A percentile compares a stretch with the other conserved stretches of the same genome.
These are phyloP conservation scores for Serrognathus titanus DNA, from an alignment of 2,888 invertebrate genomes.

Conservation along the genomic window DNA sequence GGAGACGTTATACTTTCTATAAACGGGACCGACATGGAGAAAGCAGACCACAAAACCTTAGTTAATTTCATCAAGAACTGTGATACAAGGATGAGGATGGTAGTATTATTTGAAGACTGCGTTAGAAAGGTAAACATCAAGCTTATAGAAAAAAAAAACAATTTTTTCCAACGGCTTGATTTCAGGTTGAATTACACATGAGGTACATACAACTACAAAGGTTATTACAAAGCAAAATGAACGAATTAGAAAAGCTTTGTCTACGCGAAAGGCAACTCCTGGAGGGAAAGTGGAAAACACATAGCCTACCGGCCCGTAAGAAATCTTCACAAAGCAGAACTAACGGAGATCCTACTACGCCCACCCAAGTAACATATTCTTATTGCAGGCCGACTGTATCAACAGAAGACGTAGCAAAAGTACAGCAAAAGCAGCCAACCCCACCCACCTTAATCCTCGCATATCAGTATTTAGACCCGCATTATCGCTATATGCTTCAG, in stretches of 20 bases:
- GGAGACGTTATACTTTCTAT: slow-evolving; percentile 96
- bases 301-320: slow-evolving; percentile 81
- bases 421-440: slow-evolving; percentile 39
- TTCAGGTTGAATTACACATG: slow-evolving; percentile 83
- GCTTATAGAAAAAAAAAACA: neutral
- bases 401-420: slow-evolving; percentile 74
- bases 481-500: slow-evolving; percentile 68
- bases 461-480: slow-evolving; percentile 65
- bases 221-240: slow-evolving; percentile 77
- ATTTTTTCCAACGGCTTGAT: slow-evolving; percentile 6
- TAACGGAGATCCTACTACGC: slow-evolving; percentile 53
- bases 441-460: slow-evolving; percentile 45
- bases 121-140: slow-evolving; percentile 72
- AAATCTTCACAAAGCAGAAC: slow-evolving; percentile 52
- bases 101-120: slow-evolving; percentile 94
- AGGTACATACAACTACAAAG: slow-evolving; percentile 87
- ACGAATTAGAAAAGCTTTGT: slow-evolving; percentile 78
- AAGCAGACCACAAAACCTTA: slow-evolving; percentile 88
- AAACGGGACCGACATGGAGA: slow-evolving; percentile 93
- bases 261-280: slow-evolving; percentile 77
- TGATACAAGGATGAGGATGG: slow-evolving; percentile 89
- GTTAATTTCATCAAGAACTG: slow-evolving; percentile 90
- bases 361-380: slow-evolving; percentile 49
- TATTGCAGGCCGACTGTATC: slow-evolving; percentile 78
- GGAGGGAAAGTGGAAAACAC: slow-evolving; percentile 86